phyloP scores from a whole-genome alignment of 2,113 vertebrate genomes.

The Uria aalge region DNA sequence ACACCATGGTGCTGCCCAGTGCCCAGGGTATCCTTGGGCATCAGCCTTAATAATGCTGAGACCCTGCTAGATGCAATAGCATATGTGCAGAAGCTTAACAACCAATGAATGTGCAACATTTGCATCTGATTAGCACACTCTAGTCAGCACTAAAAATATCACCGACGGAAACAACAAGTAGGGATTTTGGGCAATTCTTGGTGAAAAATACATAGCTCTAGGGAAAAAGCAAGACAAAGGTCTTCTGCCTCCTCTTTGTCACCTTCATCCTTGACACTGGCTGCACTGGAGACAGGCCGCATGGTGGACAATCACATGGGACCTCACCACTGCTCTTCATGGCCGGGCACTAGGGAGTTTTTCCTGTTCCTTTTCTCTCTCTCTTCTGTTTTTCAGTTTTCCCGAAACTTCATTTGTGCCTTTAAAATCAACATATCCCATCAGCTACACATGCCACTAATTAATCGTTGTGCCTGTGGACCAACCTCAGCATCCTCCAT shows the following conservation, averaged over 20 bases:
- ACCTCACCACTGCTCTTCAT: not conserved
- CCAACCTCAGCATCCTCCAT: not conserved
- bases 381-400: not conserved
- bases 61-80: not conserved
- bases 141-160: not conserved
- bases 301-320: rapidly evolving
- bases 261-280: not conserved
- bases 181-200: not conserved
- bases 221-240: not conserved
- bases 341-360: not conserved
- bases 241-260: not conserved
- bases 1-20: not conserved
- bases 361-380: not conserved
- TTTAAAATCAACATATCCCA: not conserved
- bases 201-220: not conserved
- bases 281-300: not conserved
- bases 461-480: not conserved
- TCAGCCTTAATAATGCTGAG: not conserved
- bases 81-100: not conserved
- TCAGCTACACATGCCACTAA: not conserved
- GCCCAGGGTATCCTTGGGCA: not conserved
- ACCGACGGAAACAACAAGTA: not conserved
- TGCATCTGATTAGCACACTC: not conserved
- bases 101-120: not conserved
- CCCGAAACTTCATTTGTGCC: not conserved